Conservation (phyloP, 2,888 invertebrate genomes). For the Notodonta ziczac region DNA sequence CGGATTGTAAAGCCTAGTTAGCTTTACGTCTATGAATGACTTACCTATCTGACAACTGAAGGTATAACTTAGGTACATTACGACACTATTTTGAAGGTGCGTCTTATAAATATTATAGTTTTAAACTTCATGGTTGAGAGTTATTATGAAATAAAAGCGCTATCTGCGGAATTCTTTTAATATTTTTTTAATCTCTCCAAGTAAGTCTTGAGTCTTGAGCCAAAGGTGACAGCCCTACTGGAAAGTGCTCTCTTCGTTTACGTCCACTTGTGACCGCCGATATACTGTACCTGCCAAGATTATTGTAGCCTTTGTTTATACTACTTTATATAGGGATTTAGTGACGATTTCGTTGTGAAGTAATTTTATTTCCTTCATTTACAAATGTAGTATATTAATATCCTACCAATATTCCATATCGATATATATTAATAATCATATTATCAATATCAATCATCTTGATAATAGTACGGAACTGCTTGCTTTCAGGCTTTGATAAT, state of each 20-base stretch:
- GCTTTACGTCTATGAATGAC: too few species aligned
- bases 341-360: slow-evolving; percentile 5
- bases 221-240: slow-evolving; percentile 2
- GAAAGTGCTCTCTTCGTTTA: slow-evolving; percentile 39
- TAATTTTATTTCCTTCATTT: background rate
- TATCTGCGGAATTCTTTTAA: background rate
- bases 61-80: too few species aligned
- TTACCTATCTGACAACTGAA: too few species aligned
- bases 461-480: too few species aligned
- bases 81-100: too few species aligned
- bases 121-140: too few species aligned
- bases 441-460: too few species aligned
- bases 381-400: background rate
- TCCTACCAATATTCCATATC: too few species aligned
- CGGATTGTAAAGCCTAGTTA: too few species aligned
- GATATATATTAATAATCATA: too few species aligned
- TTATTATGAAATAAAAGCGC: background rate
- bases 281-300: slow-evolving; percentile 20
- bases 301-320: slow-evolving; percentile 23
- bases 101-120: too few species aligned
- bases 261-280: slow-evolving; percentile 34
- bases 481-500: too few species aligned
- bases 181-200: background rate
- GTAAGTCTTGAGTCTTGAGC: slow-evolving; percentile 4
- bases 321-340: slow-evolving; percentile 14